A percentile compares a stretch with the other conserved stretches of the same genome.
Evolutionary conservation across 2,888 invertebrate species (phyloP).

Genomic region (Griposia aprilina): DNA sequence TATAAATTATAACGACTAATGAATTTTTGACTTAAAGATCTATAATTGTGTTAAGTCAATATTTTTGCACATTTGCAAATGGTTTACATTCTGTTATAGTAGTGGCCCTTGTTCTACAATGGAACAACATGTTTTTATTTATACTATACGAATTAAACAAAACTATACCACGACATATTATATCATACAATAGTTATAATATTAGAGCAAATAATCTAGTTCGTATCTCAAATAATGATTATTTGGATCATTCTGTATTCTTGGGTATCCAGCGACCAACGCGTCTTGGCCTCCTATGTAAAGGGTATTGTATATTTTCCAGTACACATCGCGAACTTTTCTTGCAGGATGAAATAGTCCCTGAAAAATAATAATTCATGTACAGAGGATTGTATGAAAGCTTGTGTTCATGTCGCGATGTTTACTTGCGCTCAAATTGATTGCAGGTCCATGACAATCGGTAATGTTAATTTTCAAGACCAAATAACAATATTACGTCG

Average conservation of each 20-base stretch:
- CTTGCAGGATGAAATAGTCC: slow-evolving; percentile 99
- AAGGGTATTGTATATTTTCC: slow-evolving; percentile 99
- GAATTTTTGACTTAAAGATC: slow-evolving; percentile 7
- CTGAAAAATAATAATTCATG: slow-evolving; percentile 87
- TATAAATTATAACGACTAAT: slow-evolving; percentile 11
- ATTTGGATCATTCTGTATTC: slow-evolving; percentile 98
- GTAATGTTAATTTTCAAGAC: neutral
- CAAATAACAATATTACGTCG: neutral
- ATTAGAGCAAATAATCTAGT: slow-evolving; percentile 97
- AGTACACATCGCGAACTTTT: slow-evolving; percentile 99
- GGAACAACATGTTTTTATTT: slow-evolving; percentile 37
- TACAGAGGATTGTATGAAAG: neutral
- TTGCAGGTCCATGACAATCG: neutral
- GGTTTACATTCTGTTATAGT: slow-evolving; percentile 9
- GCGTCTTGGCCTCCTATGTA: slow-evolving; percentile 99
- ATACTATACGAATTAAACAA: slow-evolving; percentile 59
- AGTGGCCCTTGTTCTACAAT: slow-evolving; percentile 52
- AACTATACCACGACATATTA: slow-evolving; percentile 56
- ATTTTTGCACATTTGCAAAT: slow-evolving; percentile 15
- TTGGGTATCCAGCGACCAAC: slow-evolving; percentile 98
- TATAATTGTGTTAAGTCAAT: slow-evolving; percentile 2
- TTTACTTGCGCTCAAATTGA: neutral
- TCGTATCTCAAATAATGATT: slow-evolving; percentile 98
- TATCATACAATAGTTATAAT: slow-evolving; percentile 53
- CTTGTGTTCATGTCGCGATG: neutral